Evolutionary conservation across 2,113 vertebrate species (phyloP), one percentile per base, ranked within the genome.

Genomic region (Odontesthes bonariensis): DNA sequence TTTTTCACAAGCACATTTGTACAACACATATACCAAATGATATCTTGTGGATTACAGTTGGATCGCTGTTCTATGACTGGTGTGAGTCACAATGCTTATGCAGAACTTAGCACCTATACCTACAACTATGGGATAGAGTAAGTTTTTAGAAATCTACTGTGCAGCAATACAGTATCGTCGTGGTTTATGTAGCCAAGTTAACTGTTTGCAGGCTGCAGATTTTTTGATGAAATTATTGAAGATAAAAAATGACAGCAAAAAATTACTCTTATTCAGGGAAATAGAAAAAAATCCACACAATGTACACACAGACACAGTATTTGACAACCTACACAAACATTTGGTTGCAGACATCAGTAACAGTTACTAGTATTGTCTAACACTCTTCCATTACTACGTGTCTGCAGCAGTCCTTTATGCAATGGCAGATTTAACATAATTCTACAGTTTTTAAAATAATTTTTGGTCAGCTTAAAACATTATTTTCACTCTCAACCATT

Each of bases 11-110:
- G 90, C 86, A 83, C 86, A 90, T 93, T 93, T 93, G 92, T 92
- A 92, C 91, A 91, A 95, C 90, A 93, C 89, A 89, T 92, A 93
- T 91, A 86, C 86, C 83, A 91, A 92, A 91, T 91, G 81, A 90
- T 91, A 91, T 89, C 86, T 81, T 80, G 77, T 74, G 91, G 94
- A 92, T 93, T 93, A 93, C 82, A 84, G 75, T 88, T 92, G 86
- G 89, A 91, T 78, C 79, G 88, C 74, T 60, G 51, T 78, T 83
- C 77, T 83, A 69, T 75, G 86, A 77, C 77, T 87, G 84, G 78
- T 73, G 51, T 88, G 85, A 92, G 81, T 90, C 85, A 92, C 82
- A 84, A 86, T 78, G 82, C 82, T 81, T 66, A 79, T 78, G 53
- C 65, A 75, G 77, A 86, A 81, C 44, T 66, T 72, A 62, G 77